Percentiles rank a stretch among this genome's conserved stretches.
Evolutionary conservation across 2,113 vertebrate genomes (phyloP).

Genomic region (Dasyurus viverrinus): DNA sequence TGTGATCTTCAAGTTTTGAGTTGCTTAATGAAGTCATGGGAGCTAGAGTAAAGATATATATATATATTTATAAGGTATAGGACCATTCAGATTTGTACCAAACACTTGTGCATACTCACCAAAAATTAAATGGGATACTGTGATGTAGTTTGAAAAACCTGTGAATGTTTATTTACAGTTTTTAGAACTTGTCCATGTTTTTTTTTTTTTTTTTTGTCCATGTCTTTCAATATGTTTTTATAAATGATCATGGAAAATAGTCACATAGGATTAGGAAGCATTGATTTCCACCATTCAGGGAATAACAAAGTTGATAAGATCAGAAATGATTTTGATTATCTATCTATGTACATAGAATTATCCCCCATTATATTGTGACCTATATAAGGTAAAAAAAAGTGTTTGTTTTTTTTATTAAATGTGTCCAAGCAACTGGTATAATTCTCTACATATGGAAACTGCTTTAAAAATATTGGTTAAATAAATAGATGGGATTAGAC

Average conservation of each 20-base stretch:
- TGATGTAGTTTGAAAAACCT: not conserved
- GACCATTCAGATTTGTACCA: not conserved
- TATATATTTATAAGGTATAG: not conserved
- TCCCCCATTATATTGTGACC: not conserved
- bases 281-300: not conserved
- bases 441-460: not conserved
- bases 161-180: not conserved
- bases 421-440: not conserved
- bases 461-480: not conserved
- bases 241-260: not conserved
- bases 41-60: not conserved
- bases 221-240: not conserved
- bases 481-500: not conserved
- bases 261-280: not conserved
- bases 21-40: not conserved
- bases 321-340: not conserved
- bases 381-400: not conserved
- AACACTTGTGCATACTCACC: not conserved
- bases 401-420: no score
- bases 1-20: not conserved
- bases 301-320: not conserved
- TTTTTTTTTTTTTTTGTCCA: not conserved
- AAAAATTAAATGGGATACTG: not conserved
- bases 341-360: not conserved
- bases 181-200: not conserved